These are phyloP conservation scores for Phrynocephalus forsythii DNA, from an alignment of 2,797 vertebrate genomes.

Conservation along the genomic window DNA sequence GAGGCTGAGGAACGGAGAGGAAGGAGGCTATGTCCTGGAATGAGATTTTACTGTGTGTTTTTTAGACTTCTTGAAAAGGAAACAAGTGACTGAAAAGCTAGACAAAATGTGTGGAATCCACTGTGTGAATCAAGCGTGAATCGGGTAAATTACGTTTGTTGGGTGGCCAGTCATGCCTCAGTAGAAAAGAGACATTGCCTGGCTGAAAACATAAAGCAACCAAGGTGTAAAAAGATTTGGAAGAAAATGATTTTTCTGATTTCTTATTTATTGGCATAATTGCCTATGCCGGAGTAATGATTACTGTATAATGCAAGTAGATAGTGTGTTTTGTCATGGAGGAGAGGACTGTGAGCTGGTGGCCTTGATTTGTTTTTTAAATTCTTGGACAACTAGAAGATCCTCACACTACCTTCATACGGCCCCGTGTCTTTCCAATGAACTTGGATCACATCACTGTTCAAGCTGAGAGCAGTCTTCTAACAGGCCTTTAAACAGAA, in stretches of 20 bases:
- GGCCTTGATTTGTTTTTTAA: no score
- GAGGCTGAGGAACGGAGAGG: not conserved
- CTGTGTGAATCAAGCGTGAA: not conserved
- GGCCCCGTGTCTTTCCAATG: not conserved
- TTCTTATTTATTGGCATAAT: not conserved
- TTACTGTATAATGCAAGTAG: not conserved
- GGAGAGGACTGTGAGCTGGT: no score
- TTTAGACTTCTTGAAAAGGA: slow-evolving; percentile 14
- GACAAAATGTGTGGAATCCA: not conserved
- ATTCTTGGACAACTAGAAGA: no score
- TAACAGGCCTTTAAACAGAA: not conserved
- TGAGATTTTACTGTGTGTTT: not conserved
- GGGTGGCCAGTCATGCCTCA: not conserved
- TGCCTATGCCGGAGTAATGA: not conserved
- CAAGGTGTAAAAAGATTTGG: not conserved
- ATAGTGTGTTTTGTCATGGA: not conserved
- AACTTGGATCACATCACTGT: not conserved
- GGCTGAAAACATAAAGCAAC: accelerated
- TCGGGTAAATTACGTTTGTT: not conserved
- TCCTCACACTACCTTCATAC: not conserved
- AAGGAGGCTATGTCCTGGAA: slow-evolving; percentile 7
- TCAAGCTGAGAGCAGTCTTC: not conserved
- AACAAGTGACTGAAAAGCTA: not conserved
- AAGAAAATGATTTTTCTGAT: no score
- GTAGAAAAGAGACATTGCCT: accelerated